A percentile compares a stretch with the other conserved stretches of the same genome.
Evolutionary conservation across 2,113 vertebrate species (phyloP).

Genomic region (Propithecus coquereli): DNA sequence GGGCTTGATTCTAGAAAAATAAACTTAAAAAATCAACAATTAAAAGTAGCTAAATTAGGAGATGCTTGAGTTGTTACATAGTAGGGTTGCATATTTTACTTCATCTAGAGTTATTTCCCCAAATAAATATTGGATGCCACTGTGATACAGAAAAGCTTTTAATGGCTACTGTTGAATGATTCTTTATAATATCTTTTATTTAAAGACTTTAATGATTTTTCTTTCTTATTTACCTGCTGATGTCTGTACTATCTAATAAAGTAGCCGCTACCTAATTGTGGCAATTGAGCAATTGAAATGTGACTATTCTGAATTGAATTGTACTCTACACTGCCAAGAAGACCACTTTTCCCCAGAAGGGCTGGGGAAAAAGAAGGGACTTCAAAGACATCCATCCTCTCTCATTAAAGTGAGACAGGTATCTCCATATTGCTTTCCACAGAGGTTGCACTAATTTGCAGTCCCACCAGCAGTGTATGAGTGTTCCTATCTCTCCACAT

Average conservation of each 20-base stretch:
- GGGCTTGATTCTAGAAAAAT: background rate
- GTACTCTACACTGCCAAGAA: background rate
- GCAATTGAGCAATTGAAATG: background rate
- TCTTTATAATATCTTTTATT: background rate
- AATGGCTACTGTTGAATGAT: background rate
- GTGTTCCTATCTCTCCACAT: no score
- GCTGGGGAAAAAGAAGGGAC: no score
- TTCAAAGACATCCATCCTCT: no score
- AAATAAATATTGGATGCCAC: background rate
- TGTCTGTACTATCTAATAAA: background rate
- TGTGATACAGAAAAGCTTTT: background rate
- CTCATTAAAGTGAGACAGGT: no score
- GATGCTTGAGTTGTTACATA: background rate
- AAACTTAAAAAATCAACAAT: background rate
- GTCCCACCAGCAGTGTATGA: no score
- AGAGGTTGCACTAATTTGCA: no score
- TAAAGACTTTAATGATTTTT: background rate
- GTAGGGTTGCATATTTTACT: background rate
- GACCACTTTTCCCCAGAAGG: no score
- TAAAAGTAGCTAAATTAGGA: background rate
- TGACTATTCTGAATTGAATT: background rate
- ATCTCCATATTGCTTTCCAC: no score
- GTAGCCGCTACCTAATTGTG: no score
- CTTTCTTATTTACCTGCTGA: background rate
- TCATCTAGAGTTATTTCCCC: background rate